Evolutionary conservation across 2,113 vertebrate species (phyloP).

Genomic region (Lepus americanus): DNA sequence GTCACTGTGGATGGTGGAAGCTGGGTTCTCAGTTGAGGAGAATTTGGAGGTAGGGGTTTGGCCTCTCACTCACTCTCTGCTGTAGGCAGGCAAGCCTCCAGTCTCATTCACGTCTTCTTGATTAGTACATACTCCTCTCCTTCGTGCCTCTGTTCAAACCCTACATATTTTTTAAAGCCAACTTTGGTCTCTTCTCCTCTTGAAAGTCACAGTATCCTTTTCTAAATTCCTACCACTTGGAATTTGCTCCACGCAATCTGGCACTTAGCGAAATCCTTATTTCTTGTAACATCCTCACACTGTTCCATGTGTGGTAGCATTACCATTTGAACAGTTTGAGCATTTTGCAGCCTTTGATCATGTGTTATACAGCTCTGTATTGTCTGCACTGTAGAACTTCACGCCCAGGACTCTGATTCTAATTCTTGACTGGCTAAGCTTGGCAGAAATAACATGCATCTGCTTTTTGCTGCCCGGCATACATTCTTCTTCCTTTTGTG

Average conservation of each 20-base stretch:
- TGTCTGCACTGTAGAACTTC: not conserved
- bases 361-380: accelerated
- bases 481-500: not conserved
- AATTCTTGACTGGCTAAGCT: too few species aligned
- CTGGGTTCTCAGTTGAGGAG: not conserved
- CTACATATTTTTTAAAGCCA: accelerated
- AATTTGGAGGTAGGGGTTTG: not conserved
- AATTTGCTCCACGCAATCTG: not conserved
- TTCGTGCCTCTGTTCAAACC: not conserved
- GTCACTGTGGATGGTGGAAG: not conserved
- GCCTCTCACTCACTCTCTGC: not conserved
- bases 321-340: not conserved
- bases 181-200: not conserved
- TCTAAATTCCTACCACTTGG: not conserved
- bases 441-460: accelerated
- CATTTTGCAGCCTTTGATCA: accelerated
- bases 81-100: not conserved
- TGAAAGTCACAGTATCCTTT: not conserved
- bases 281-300: not conserved
- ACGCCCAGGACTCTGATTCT: accelerated
- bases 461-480: not conserved
- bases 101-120: not conserved
- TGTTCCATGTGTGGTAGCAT: not conserved
- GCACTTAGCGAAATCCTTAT: not conserved
- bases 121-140: not conserved